Evolutionary conservation across 2,113 vertebrate species (phyloP).

Genomic region (Lampris incognitus): DNA sequence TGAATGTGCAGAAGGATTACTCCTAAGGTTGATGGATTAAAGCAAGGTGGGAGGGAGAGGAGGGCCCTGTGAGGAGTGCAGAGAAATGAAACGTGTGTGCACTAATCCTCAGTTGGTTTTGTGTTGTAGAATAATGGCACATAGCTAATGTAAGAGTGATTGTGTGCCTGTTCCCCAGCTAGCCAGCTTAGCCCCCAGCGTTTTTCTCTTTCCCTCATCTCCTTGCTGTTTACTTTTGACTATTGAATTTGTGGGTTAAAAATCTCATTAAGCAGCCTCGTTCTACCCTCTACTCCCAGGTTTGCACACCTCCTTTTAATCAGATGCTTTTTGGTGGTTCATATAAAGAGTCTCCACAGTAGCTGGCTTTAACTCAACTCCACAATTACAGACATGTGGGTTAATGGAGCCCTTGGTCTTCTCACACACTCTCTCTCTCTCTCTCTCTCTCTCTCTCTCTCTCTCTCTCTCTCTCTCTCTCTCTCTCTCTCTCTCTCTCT

Average conservation of each 20-base stretch:
- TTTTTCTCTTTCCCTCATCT: slow-evolving; percentile 34
- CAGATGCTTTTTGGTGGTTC: slow-evolving; percentile 67
- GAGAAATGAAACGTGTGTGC: slow-evolving; percentile 61
- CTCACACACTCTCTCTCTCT: neutral
- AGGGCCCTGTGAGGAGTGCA: slow-evolving; percentile 36
- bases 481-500: no score
- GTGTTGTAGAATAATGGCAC: slow-evolving; percentile 59
- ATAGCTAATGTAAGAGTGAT: slow-evolving; percentile 66
- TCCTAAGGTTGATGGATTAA: slow-evolving; percentile 79
- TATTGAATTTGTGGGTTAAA: slow-evolving; percentile 80
- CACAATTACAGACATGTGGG: slow-evolving; percentile 78
- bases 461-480: no score
- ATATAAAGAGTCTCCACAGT: slow-evolving; percentile 69
- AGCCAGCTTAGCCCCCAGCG: slow-evolving; percentile 52
- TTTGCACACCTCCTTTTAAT: slow-evolving; percentile 74
- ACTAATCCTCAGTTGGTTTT: slow-evolving; percentile 60
- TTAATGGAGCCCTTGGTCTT: slow-evolving; percentile 68
- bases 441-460: no score
- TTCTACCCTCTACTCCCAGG: slow-evolving; percentile 45
- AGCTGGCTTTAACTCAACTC: slow-evolving; percentile 69
- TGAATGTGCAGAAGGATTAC: slow-evolving; percentile 77
- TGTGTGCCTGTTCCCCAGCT: slow-evolving; percentile 57
- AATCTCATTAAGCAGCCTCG: slow-evolving; percentile 76
- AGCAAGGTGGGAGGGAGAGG: slow-evolving; percentile 62
- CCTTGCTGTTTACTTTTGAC: slow-evolving; percentile 73